Evolutionary conservation across 2,888 invertebrate species (phyloP), one percentile per base, ranked within the genome.

Genomic region (Drosophila niveifrons): DNA sequence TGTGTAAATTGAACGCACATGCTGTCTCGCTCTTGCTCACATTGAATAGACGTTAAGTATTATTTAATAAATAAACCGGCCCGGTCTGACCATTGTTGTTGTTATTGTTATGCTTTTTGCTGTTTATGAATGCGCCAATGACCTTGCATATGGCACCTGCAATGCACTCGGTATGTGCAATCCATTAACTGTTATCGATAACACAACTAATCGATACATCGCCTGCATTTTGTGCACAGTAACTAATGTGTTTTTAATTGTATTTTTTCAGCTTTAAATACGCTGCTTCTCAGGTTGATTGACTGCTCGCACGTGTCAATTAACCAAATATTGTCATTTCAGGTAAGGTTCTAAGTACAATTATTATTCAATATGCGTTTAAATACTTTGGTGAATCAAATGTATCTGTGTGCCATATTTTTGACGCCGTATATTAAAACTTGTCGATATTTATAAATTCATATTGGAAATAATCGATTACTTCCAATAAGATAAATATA

Each of bases 1-100:
- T 34, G 61, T 53, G 58, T 72, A 13, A 62, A 56, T 53, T 68
- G 69, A 52, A 39, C 43, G 43, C 47, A 44, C 34, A 55, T 55
- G 61, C 65, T 53, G 28, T 78, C 78, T 44, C 70, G 17, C 17
- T 78, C 75, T 52, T 28, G 28, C 74, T 15, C 69, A 61, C 46
- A 29, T 18, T 56, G 44, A 61, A 43, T 76, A 56, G 18, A 72
- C 55, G 59, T 15, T 61, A 65, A 69, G 58, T 70, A 63, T 78
- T 76, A 78, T 78, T 75, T 78, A 78, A 78, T 74, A 74, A 75
- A 73, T 65, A 78, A 65, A 61, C 70, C 69, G 75, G 75, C 43
- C 58, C 34, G 48, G 46, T 31, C 41, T 41, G 58, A 43, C 47
- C 23, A 34, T 61, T 56, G 50, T 58, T 69, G 44, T 61, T 73